Evolutionary conservation across 2,888 invertebrate genomes (phyloP).

Genomic region (Caenorhabditis drosophilae): DNA sequence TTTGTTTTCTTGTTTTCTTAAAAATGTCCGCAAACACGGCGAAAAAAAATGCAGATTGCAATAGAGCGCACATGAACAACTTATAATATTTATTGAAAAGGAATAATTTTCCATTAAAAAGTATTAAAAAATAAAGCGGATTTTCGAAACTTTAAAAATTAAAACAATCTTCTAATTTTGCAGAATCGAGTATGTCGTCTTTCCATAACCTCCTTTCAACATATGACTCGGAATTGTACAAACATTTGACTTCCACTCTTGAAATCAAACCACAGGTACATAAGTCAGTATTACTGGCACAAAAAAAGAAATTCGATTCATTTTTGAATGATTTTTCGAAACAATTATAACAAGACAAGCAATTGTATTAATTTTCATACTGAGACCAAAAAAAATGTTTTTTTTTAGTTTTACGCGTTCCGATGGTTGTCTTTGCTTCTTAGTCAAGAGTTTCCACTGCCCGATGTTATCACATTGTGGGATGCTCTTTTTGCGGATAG

Average conservation of each 20-base stretch:
- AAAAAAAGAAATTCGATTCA: too few relatives aligned
- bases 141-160: too few relatives aligned
- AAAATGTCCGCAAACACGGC: too few relatives aligned
- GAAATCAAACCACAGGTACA: slow-evolving; percentile 86
- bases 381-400: not conserved
- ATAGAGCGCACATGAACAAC: too few relatives aligned
- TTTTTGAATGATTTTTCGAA: too few relatives aligned
- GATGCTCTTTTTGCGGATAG: slow-evolving; percentile 91
- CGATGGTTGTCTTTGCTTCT: slow-evolving; percentile 93
- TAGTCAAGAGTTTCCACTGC: slow-evolving; percentile 95
- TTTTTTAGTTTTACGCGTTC: slow-evolving; percentile 74
- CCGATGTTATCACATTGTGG: slow-evolving; percentile 96
- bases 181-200: slow-evolving; percentile 79
- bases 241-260: slow-evolving; percentile 78
- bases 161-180: slow-evolving; percentile 11
- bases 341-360: not conserved
- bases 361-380: not conserved
- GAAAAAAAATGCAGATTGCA: not conserved
- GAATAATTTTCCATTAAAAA: too few relatives aligned
- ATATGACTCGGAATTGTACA: slow-evolving; percentile 81
- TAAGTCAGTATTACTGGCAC: too few relatives aligned
- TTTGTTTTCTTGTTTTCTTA: slow-evolving; percentile 17
- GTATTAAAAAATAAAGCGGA: too few relatives aligned
- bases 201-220: slow-evolving; percentile 80
- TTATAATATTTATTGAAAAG: too few relatives aligned